Evolutionary conservation across 2,113 vertebrate genomes (phyloP).

Genomic region (Balaeniceps rex): DNA sequence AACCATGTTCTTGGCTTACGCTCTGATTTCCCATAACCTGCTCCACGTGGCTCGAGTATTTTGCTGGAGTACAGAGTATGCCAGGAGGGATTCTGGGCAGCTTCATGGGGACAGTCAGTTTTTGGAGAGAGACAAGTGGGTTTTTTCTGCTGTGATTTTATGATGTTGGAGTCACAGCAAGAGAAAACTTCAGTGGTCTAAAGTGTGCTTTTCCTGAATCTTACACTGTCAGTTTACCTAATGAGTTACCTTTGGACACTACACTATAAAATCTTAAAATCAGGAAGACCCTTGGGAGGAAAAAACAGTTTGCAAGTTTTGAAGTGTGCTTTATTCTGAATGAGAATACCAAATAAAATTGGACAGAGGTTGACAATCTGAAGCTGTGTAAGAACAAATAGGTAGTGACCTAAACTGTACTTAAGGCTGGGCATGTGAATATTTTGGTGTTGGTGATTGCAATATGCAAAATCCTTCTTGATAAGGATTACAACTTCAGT

Average conservation of each 20-base stretch:
- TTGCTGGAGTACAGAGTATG: not conserved
- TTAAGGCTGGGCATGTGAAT: not conserved
- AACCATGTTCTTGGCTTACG: conserved; percentile 53
- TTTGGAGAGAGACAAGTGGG: not conserved
- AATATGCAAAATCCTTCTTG: not conserved
- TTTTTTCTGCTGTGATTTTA: not conserved
- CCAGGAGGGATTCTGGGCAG: conserved; percentile 7
- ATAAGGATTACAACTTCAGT: not conserved
- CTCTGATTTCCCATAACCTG: conserved; percentile 59
- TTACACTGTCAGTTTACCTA: not conserved
- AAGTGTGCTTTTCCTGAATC: not conserved
- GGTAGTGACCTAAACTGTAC: not conserved
- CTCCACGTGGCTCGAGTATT: not conserved
- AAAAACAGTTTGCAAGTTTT: not conserved
- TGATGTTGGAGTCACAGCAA: not conserved
- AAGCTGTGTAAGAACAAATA: not conserved
- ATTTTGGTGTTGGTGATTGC: not conserved
- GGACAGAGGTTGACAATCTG: not conserved
- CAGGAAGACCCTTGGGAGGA: accelerated
- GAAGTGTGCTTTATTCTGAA: not conserved
- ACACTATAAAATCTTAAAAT: not conserved
- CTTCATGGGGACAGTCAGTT: not conserved
- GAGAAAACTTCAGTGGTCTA: not conserved
- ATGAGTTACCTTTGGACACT: not conserved
- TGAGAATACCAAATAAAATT: not conserved